phyloP scores from a whole-genome alignment of 2,113 vertebrate species.

The Rhinopomastus cyanomelas region DNA sequence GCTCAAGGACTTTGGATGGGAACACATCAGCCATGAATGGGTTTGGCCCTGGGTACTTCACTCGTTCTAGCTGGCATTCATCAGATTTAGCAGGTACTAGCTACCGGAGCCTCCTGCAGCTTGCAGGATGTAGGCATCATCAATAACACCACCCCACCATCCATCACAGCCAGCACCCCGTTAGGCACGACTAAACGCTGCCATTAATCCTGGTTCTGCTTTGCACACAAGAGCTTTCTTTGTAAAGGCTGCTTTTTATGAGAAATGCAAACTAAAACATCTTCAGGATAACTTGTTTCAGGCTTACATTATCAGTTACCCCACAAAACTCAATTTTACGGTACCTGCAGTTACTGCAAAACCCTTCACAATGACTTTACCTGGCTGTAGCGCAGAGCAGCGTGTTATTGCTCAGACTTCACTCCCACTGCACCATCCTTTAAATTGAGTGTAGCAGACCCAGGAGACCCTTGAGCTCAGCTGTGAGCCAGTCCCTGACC shows the following conservation, averaged over 20 bases:
- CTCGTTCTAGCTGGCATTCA: background rate
- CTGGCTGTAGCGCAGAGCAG: background rate
- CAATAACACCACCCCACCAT: background rate
- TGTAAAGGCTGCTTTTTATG: conserved; percentile 17
- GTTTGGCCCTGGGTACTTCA: background rate
- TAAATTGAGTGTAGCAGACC: background rate
- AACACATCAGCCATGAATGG: background rate
- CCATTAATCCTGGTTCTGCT: conserved; percentile 29
- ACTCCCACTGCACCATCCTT: background rate
- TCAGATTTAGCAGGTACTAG: background rate
- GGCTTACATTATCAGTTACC: conserved; percentile 38
- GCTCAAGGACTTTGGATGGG: background rate
- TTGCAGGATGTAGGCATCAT: background rate
- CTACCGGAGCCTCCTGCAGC: background rate
- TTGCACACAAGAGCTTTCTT: conserved; percentile 24
- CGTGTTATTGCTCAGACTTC: background rate
- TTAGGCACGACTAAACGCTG: conserved; percentile 10
- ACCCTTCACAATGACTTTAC: conserved; percentile 16
- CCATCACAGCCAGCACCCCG: conserved; percentile 17
- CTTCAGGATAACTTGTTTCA: conserved; percentile 38
- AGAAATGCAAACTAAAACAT: conserved; percentile 47
- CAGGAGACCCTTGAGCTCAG: background rate
- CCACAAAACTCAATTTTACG: conserved; percentile 35
- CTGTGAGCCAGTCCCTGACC: background rate
- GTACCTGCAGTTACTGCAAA: conserved; percentile 40